Evolutionary conservation across 1,140 invertebrate species (phyloP).

Genomic region (Leptinotarsa lineolata): DNA sequence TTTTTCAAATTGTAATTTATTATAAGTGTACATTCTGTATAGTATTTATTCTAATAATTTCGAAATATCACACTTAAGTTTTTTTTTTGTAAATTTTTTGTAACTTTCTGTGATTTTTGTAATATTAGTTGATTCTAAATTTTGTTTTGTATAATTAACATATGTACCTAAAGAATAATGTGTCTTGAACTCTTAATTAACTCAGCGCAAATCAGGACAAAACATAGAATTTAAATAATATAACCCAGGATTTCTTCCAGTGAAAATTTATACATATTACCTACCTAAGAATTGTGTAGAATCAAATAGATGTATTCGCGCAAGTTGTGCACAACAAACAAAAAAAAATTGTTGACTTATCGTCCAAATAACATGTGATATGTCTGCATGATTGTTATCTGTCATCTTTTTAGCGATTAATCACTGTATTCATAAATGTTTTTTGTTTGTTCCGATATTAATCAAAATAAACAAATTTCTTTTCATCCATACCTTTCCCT

Average conservation of each 20-base stretch:
- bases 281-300: conserved; percentile 25
- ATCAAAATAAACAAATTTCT: neutral
- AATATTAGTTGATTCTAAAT: conserved; percentile 47
- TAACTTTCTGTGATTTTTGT: conserved; percentile 50
- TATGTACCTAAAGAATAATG: conserved; percentile 50
- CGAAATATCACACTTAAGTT: conserved; percentile 39
- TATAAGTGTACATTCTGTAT: conserved; percentile 54
- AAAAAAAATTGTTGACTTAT: conserved; percentile 42
- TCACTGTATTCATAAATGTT: conserved; percentile 29
- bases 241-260: conserved; percentile 50
- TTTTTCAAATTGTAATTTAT: conserved; percentile 37
- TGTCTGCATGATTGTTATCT: conserved; percentile 42
- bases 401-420: conserved; percentile 32
- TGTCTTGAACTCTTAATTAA: conserved; percentile 46
- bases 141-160: conserved; percentile 35
- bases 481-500: no score
- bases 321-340: conserved; percentile 46
- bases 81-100: conserved; percentile 47
- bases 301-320: conserved; percentile 39
- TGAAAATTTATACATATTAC: conserved; percentile 42
- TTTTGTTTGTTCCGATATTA: neutral
- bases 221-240: conserved; percentile 34
- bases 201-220: conserved; percentile 49
- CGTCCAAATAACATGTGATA: conserved; percentile 51
- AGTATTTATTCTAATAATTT: conserved; percentile 54